A percentile compares a stretch with the other conserved stretches of the same genome.
phyloP scores from a whole-genome alignment of 2,888 invertebrate species.

The Agrilus mali region DNA sequence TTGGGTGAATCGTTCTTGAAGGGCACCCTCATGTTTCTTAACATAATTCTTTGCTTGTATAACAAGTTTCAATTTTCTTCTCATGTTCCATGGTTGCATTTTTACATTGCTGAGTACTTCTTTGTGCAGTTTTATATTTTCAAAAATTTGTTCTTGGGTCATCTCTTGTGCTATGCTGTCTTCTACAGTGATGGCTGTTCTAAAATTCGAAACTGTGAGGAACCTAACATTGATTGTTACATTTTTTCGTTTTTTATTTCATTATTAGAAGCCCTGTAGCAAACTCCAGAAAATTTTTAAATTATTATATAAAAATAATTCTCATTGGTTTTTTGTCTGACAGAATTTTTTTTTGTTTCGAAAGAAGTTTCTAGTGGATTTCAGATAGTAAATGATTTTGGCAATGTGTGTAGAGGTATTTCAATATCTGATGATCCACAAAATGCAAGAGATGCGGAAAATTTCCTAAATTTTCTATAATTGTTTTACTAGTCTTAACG shows the following conservation, averaged over 20 bases:
- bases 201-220: conserved; percentile 23
- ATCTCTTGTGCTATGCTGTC: conserved; percentile 49
- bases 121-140: conserved; percentile 81
- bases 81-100: conserved; percentile 72
- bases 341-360: no score
- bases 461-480: no score
- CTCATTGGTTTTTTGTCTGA: no score
- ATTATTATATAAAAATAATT: no score
- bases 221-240: not conserved
- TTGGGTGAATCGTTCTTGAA: conserved; percentile 81
- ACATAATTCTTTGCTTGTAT: conserved; percentile 79
- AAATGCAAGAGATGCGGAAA: no score
- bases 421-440: no score
- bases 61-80: conserved; percentile 69
- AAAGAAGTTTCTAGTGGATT: no score
- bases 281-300: no score
- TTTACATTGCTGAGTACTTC: conserved; percentile 81
- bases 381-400: no score
- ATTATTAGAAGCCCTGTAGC: no score
- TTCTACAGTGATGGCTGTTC: conserved; percentile 67
- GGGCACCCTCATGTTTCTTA: conserved; percentile 77
- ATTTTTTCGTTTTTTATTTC: not conserved
- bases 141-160: conserved; percentile 78
- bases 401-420: no score
- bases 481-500: no score